Conservation (phyloP, 2,888 invertebrate species). For the Machimus atricapillus region DNA sequence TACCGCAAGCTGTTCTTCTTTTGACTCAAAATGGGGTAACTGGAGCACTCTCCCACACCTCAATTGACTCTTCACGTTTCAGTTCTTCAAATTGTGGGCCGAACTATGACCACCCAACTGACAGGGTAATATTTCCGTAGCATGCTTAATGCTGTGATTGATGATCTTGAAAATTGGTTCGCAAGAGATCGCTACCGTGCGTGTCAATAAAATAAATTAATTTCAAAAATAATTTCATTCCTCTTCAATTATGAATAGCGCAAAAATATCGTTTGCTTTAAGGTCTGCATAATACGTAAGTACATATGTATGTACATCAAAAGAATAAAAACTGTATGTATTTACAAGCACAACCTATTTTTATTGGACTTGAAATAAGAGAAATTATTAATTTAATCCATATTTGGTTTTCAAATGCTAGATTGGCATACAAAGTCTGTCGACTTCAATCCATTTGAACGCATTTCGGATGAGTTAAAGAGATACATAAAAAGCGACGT, state of each 20-base stretch:
- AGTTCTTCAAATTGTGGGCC: background rate
- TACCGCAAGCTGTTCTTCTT: constrained; percentile 1
- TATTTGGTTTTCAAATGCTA: no score
- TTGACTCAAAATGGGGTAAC: background rate
- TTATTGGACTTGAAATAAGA: no score
- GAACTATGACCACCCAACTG: background rate
- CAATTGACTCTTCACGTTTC: background rate
- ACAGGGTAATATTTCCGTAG: background rate
- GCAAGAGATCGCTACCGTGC: background rate
- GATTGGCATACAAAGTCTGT: no score
- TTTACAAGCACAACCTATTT: no score
- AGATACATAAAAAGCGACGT: no score
- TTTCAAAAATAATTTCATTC: background rate
- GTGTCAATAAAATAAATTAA: background rate
- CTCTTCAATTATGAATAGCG: background rate
- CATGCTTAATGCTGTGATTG: constrained; percentile 1
- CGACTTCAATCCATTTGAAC: no score
- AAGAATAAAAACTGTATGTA: no score
- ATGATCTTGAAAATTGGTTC: background rate
- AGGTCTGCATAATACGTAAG: no score
- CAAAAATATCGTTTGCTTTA: no score
- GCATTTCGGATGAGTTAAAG: no score
- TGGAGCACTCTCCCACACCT: background rate
- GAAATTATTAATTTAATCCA: no score
- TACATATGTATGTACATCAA: no score